Evolutionary conservation across 1,140 invertebrate species (phyloP).

Genomic region (Brachionus koreanus): DNA sequence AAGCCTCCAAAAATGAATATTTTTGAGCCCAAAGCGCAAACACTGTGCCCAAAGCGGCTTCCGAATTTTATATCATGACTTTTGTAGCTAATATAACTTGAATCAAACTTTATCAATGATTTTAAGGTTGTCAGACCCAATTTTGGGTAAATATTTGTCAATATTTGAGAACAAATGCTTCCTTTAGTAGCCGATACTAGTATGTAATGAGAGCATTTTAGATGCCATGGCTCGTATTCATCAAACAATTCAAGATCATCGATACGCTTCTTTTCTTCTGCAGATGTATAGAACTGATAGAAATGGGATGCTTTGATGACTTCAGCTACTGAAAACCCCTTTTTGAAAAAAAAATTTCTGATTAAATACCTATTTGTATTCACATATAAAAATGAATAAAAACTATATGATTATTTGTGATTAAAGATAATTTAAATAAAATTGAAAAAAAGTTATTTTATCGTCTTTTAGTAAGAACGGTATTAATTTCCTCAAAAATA

Average conservation of each 20-base stretch:
- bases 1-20: constrained; percentile 47
- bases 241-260: constrained; percentile 61
- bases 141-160: background rate
- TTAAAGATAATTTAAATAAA: no score
- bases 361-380: no score
- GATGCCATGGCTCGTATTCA: constrained; percentile 63
- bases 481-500: no score
- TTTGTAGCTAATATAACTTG: background rate
- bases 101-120: background rate
- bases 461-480: no score
- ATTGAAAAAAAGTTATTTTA: no score
- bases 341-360: no score
- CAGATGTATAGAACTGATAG: constrained; percentile 51
- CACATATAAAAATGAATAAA: no score
- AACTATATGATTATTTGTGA: no score
- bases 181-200: constrained; percentile 48
- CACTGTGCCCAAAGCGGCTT: constrained; percentile 51
- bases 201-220: constrained; percentile 62
- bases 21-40: constrained; percentile 44
- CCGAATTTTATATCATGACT: background rate
- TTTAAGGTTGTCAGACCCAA: background rate
- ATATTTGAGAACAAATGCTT: background rate
- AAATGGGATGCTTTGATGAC: constrained; percentile 58
- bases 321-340: constrained; percentile 59
- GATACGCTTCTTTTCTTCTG: constrained; percentile 54